Percentiles rank a stretch among this genome's conserved stretches.
Conservation (phyloP, 2,888 invertebrate species). For the Spisula solida region DNA sequence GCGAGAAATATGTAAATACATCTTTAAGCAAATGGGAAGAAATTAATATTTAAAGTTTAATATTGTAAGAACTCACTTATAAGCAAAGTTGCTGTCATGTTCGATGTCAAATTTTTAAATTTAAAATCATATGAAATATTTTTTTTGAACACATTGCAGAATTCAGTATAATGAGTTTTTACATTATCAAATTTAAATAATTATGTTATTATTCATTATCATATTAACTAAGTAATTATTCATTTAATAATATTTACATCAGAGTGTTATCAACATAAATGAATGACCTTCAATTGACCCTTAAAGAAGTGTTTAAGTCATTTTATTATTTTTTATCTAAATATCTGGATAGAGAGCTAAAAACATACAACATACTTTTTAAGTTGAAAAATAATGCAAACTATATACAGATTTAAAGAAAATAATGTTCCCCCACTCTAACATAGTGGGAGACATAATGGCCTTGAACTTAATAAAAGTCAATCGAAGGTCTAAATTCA, state of each 20-base stretch:
- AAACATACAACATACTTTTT: not conserved
- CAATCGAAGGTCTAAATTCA: not conserved
- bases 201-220: too few relatives aligned
- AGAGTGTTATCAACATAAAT: not conserved
- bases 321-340: too few relatives aligned
- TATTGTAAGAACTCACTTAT: not conserved
- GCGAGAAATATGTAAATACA: not conserved
- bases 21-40: not conserved
- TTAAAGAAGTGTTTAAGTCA: not conserved
- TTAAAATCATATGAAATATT: too few relatives aligned
- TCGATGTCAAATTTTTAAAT: too few relatives aligned
- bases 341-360: not conserved
- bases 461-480: not conserved
- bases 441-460: not conserved
- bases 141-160: not conserved
- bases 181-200: not conserved
- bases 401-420: not conserved
- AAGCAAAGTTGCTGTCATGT: too few relatives aligned
- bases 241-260: not conserved
- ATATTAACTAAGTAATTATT: too few relatives aligned
- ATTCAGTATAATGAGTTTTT: not conserved
- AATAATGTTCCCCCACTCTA: too few relatives aligned
- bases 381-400: not conserved
- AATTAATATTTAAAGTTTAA: not conserved
- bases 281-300: not conserved